A percentile compares a stretch with the other conserved stretches of the same genome.
Evolutionary conservation across 2,888 invertebrate genomes (phyloP).

Genomic region (Iphiclides podalirius): DNA sequence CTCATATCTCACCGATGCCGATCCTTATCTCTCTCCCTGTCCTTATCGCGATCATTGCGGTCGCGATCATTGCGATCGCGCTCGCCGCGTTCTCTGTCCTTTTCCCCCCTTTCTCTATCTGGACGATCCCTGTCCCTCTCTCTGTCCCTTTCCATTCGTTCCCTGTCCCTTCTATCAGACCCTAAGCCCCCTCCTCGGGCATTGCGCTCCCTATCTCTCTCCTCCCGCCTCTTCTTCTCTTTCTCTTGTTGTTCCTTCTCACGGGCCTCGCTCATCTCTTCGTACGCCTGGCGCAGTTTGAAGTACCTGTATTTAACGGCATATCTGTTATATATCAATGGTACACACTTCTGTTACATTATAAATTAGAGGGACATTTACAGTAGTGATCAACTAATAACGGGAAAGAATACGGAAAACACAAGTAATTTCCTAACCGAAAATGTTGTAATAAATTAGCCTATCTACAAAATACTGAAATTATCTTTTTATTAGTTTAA

Average conservation of each 20-base stretch:
- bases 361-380: too few species aligned
- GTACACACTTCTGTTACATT: too few species aligned
- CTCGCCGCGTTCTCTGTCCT: conserved; percentile 28
- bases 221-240: conserved; percentile 66
- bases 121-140: conserved; percentile 54
- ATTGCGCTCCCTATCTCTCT: conserved; percentile 61
- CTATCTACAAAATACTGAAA: too few species aligned
- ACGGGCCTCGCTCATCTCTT: conserved; percentile 82
- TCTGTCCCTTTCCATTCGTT: conserved; percentile 66
- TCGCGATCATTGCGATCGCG: conserved; percentile 27
- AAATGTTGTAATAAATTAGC: too few species aligned
- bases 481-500: too few species aligned
- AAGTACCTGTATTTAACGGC: conserved; percentile 79
- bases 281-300: conserved; percentile 84
- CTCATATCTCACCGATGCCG: conserved; percentile 40
- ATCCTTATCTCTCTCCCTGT: conserved; percentile 32
- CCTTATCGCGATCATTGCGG: conserved; percentile 31
- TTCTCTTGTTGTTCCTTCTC: conserved; percentile 82
- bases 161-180: conserved; percentile 64
- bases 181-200: conserved; percentile 59
- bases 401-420: too few species aligned
- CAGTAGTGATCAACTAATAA: too few species aligned
- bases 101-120: conserved; percentile 40
- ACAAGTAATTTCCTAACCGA: too few species aligned
- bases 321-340: too few species aligned